These are phyloP conservation scores for Rosalia funebris DNA, from an alignment of 2,888 invertebrate species.

Conservation along the genomic window DNA sequence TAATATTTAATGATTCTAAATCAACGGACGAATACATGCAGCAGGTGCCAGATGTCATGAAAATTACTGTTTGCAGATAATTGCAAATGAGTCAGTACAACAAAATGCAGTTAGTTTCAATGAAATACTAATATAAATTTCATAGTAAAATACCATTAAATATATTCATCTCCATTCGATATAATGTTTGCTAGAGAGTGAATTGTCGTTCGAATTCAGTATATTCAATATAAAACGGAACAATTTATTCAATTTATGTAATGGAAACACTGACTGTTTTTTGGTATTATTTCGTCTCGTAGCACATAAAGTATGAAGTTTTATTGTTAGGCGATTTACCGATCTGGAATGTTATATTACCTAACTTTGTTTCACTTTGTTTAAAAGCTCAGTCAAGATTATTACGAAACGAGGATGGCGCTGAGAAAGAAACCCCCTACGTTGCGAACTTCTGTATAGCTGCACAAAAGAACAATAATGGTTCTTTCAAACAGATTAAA, in stretches of 20 bases:
- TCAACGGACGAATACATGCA: slow-evolving; percentile 14
- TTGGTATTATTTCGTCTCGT: slow-evolving; percentile 4
- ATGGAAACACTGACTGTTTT: slow-evolving; percentile 10
- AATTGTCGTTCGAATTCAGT: slow-evolving; percentile 1
- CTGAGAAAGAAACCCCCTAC: slow-evolving; percentile 9
- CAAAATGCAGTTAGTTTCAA: slow-evolving; percentile 20
- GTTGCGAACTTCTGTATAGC: background rate
- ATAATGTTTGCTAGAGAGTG: slow-evolving; percentile 7
- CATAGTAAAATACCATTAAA: slow-evolving; percentile 1
- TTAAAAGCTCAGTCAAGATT: slow-evolving; percentile 18
- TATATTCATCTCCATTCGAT: background rate
- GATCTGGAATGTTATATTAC: slow-evolving; percentile 11
- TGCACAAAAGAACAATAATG: slow-evolving; percentile 15
- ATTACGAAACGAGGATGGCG: slow-evolving; percentile 4
- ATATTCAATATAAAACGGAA: slow-evolving; percentile 1
- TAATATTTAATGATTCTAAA: slow-evolving; percentile 19
- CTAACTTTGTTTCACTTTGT: slow-evolving; percentile 16
- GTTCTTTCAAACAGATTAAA: slow-evolving; percentile 14
- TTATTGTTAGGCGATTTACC: slow-evolving; percentile 18
- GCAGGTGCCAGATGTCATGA: slow-evolving; percentile 24
- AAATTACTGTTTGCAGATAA: slow-evolving; percentile 16
- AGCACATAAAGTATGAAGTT: background rate
- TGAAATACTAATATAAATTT: slow-evolving; percentile 1
- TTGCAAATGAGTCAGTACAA: slow-evolving; percentile 17
- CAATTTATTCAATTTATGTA: slow-evolving; percentile 10